Evolutionary conservation across 2,888 invertebrate species (phyloP).

Genomic region (Drosophila lutescens): DNA sequence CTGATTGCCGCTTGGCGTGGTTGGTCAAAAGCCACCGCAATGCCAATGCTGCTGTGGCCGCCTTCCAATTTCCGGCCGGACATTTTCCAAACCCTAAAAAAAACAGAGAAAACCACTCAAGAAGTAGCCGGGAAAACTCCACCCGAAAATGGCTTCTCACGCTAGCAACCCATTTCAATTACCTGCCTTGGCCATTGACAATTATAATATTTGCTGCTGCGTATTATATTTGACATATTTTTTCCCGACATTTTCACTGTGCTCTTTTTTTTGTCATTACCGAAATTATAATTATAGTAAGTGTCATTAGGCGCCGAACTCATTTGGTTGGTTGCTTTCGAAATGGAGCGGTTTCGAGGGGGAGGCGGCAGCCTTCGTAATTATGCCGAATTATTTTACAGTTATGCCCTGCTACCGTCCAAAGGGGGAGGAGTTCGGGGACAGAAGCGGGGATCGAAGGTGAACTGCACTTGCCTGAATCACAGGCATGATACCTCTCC

Average conservation of each 20-base stretch:
- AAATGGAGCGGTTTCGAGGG: constrained; percentile 19
- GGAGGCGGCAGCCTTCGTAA: constrained; percentile 48
- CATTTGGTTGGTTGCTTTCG: constrained; percentile 51
- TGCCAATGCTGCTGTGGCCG: constrained; percentile 45
- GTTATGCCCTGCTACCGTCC: constrained; percentile 51
- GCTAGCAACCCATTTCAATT: constrained; percentile 61
- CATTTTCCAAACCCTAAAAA: constrained; percentile 25
- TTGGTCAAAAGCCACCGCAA: constrained; percentile 37
- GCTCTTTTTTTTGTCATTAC: constrained; percentile 66
- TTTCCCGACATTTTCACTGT: constrained; percentile 49
- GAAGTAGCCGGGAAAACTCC: constrained; percentile 28
- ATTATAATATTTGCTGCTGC: constrained; percentile 63
- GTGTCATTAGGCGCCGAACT: constrained; percentile 74
- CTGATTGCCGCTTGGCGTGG: constrained; percentile 61
- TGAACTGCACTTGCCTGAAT: constrained; percentile 46
- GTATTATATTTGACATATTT: constrained; percentile 78
- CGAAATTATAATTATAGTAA: constrained; percentile 77
- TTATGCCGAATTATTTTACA: constrained; percentile 72
- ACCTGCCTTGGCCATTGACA: constrained; percentile 59
- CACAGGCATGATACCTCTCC: constrained; percentile 37
- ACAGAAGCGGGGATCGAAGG: constrained; percentile 8
- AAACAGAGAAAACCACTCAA: background rate
- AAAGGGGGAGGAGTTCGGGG: background rate
- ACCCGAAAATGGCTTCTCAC: constrained; percentile 53
- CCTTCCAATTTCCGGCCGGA: constrained; percentile 47